Base-by-base conservation (phyloP, 2,888 invertebrate species). In the Agrochola litura region DNA sequence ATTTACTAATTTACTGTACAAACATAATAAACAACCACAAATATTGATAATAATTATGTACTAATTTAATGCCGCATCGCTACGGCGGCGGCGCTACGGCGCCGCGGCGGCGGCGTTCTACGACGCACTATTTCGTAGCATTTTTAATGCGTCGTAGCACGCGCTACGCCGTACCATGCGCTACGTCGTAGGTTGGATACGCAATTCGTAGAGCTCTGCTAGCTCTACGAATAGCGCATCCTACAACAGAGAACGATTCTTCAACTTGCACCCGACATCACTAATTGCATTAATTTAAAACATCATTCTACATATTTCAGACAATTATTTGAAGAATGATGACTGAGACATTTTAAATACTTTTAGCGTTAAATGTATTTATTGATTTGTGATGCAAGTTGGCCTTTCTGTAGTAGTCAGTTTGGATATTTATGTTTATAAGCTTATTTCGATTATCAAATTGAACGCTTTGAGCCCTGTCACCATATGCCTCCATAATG, bases 121-220 rank as follows among this genome's bases (percentile, higher is more conserved):
- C 6, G 37, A 19, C 6, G 14, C 37, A 22, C 9, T 25, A 19
- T 6, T 22, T 25, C 10, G 16, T 49, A 65, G 30, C 22, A 10
- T 4, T 16, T n/a, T 16, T n/a, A 4, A 2, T 37, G 1, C 6
- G 12, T 19, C 54, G 41, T 60, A 58, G 60, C 41, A 25, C 2
- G 12, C 14, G 1, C 25, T 58, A 16, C 25, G n/a, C 5, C 56
- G n/a, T 56, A 56, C n/a, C n/a, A n/a, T 1, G n/a, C 49, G 1
- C 1, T 58, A 43, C 19, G 22, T 14, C 37, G 71, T 49, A 67
- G 49, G 16, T 54, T 41, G 46, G 37, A 72, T 66, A 72, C 68
- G 68, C 1, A 25, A 22, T n/a, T 43, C 64, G 64, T 61, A 68
- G 25, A n/a, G 6, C 14, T 14, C 16, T 0, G 8, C 1, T 52